Evolutionary conservation across 2,113 vertebrate genomes (phyloP), one percentile per base, ranked within the genome.

Genomic region (Boulengeromyrus knoepffleri): DNA sequence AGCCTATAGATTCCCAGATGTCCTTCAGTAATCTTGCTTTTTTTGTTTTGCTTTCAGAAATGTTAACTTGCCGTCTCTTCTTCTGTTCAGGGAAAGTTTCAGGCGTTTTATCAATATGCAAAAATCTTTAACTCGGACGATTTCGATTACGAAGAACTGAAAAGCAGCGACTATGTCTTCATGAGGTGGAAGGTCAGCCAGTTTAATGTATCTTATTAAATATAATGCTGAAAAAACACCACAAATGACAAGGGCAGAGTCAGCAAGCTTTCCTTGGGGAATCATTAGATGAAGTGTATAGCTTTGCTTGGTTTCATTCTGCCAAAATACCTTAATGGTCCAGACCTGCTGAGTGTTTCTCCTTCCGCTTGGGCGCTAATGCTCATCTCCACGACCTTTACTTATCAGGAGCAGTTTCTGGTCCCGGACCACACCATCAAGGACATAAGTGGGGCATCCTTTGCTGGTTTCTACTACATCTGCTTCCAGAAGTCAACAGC

Each of bases 391-490:
- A 15, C 13, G 6, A 9, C 50, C 19, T 66, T 50, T 21, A 24
- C 10, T 45, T 8, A 4, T 24, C 47, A 99, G 98, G 98, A 99
- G 87, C 98, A 99, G 95, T 99, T 99, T 93, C 94, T 99, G 52
- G 98, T 99, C 85, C 98, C 98, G 8, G 98, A 99, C 94, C 98
- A 99, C 95, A 99, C 98, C 2, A 99, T 99, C 96, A 99, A 99
- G 96, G 98, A 99, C 94, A 99, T 99, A 94, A 99, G 98, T 0
- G 98, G 98, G 19, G 98, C 98, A 94, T 99, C 98, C 93, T 99
- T 99, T 91, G 98, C 98, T 47, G 98, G 98, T 87, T 99, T 99
- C 95, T 99, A 99, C 95, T 99, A 99, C 96, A 99, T 99, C 95
- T 99, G 98, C 95, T 99, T 99, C 96, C 98, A 99, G 96, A 99